Base-by-base conservation (phyloP, 2,113 vertebrate species). In the Odobenus rosmarus region DNA sequence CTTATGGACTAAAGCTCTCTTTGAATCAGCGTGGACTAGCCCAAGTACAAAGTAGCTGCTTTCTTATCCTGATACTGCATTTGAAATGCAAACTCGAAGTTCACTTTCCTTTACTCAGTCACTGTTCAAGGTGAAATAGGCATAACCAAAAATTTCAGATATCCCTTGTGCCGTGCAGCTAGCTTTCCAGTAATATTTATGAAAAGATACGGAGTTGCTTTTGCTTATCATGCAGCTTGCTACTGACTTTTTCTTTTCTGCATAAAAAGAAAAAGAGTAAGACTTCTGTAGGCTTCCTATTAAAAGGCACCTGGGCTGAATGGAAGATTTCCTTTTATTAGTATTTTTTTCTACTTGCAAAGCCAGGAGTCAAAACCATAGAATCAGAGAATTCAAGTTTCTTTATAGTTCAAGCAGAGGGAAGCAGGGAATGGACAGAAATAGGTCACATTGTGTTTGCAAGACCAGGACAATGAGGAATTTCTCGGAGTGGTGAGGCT, bases 351-450 rank as follows among this genome's bases (percentile, higher is more conserved):
- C 59, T 93, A 36, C 59, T 91, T 86, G 86, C 67, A 96, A 83
- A 95, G 82, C 82, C 59, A 89, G 46, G n/a, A 97, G 39, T 96
- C 86, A 96, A 64, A 96, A 64, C 59, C 1, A 6, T 33, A 7
- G 39, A 96, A 97, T 97, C 72, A 96, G 67, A 96, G 28, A 74
- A 82, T 88, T 95, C 24, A 42, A 12, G 87, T 90, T 72, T 89
- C 87, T 98, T 96, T 94, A 55, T 90, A 74, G 57, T 95, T 96
- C 16, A 88, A 81, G 67, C 74, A 84, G 61, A 96, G 11, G 19
- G 19, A 57, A 69, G 85, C 9, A 61, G 49, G 53, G 42, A 94
- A 87, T 89, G 69, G 74, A 76, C 84, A 92, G 90, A 96, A 95
- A 51, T 92, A 95, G 92, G 89, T 92, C 79, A 18, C 49, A 14